Percentiles rank a stretch among this genome's conserved stretches.
phyloP scores from a whole-genome alignment of 2,797 vertebrate genomes.

The Micropoecilia bifurca region DNA sequence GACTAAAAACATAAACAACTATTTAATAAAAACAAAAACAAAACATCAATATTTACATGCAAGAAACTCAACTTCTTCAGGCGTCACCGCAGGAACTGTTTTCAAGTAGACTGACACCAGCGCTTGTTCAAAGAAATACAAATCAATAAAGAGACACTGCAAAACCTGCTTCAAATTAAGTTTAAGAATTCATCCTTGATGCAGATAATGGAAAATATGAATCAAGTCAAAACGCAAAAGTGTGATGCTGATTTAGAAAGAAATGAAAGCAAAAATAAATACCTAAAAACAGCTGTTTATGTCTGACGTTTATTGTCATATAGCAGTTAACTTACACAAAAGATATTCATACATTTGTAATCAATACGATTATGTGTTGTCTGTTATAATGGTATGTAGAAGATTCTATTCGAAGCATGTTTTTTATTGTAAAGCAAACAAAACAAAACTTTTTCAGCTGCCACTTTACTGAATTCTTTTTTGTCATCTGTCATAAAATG shows the following conservation, averaged over 20 bases:
- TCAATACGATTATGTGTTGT: neutral
- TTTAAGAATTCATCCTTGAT: neutral
- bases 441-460: neutral
- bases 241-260: neutral
- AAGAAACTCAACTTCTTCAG: neutral
- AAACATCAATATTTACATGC: neutral
- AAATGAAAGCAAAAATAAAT: neutral
- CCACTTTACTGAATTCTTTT: neutral
- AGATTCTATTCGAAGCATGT: neutral
- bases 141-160: neutral
- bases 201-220: neutral
- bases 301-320: neutral
- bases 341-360: neutral
- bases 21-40: neutral
- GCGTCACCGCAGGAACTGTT: neutral
- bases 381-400: neutral
- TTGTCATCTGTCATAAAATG: neutral
- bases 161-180: neutral
- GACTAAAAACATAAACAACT: neutral
- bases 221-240: neutral
- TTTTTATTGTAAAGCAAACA: neutral
- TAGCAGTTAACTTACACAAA: neutral
- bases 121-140: neutral
- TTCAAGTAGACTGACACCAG: neutral
- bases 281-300: neutral